These are phyloP conservation scores for Argentina silus DNA, from an alignment of 2,797 vertebrate genomes.

Conservation along the genomic window DNA sequence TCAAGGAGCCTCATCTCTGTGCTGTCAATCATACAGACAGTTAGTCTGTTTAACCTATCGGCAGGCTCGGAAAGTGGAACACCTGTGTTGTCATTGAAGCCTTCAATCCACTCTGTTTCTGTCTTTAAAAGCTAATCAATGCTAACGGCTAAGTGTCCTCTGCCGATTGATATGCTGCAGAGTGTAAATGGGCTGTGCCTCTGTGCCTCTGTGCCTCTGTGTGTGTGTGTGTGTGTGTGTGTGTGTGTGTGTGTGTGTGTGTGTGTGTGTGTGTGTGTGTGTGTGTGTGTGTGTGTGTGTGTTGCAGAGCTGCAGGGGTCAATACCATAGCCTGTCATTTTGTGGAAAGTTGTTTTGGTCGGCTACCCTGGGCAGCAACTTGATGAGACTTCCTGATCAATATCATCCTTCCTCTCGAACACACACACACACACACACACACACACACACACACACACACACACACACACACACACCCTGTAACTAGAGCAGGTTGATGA, in stretches of 20 bases:
- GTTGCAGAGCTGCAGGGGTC: slow-evolving; percentile 37
- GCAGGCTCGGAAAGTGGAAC: slow-evolving; percentile 6
- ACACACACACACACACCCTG: background rate
- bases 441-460: slow-evolving; percentile 45
- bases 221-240: slow-evolving; percentile 16
- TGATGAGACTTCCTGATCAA: slow-evolving; percentile 72
- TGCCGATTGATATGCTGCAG: slow-evolving; percentile 27
- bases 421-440: slow-evolving; percentile 47
- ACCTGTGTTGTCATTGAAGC: background rate
- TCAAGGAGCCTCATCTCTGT: slow-evolving; percentile 48
- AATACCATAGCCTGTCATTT: slow-evolving; percentile 62
- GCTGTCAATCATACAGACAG: background rate
- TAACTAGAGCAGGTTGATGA: background rate
- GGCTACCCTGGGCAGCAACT: slow-evolving; percentile 55
- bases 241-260: slow-evolving; percentile 36
- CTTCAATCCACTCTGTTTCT: slow-evolving; percentile 5
- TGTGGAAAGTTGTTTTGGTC: slow-evolving; percentile 56
- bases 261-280: slow-evolving; percentile 24
- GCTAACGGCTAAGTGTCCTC: slow-evolving; percentile 27
- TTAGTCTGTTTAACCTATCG: background rate
- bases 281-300: slow-evolving; percentile 17
- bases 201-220: slow-evolving; percentile 23
- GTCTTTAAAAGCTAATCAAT: slow-evolving; percentile 35
- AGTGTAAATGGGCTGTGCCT: slow-evolving; percentile 20
- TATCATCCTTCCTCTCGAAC: slow-evolving; percentile 67